These are phyloP conservation scores for Bombus impatiens DNA, from an alignment of 1,140 invertebrate genomes.

Conservation along the genomic window DNA sequence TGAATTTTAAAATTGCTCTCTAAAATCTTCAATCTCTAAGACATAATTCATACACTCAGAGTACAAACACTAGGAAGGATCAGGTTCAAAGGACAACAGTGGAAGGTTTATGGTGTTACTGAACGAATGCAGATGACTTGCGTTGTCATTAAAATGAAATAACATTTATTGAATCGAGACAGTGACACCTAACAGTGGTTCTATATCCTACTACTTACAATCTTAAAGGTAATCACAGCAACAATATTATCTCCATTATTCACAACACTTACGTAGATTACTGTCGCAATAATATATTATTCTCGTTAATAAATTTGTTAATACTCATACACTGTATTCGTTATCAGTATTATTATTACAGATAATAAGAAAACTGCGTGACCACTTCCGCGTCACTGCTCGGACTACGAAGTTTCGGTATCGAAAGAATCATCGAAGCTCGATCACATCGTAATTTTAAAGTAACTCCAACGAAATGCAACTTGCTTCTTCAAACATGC, in stretches of 20 bases:
- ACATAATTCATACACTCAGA: neutral
- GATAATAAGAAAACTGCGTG: constrained; percentile 73
- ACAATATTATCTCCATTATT: constrained; percentile 83
- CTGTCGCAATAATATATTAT: constrained; percentile 81
- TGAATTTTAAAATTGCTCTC: neutral
- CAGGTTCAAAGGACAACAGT: neutral
- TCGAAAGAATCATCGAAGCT: too few relatives aligned
- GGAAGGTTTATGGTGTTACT: neutral
- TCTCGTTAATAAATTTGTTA: constrained; percentile 81
- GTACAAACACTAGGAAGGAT: neutral
- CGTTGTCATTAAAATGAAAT: constrained; percentile 81
- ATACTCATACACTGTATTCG: constrained; percentile 80
- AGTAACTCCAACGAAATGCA: neutral
- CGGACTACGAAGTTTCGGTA: neutral
- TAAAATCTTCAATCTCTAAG: neutral
- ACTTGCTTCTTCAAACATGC: neutral
- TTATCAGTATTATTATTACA: constrained; percentile 78
- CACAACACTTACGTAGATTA: constrained; percentile 83
- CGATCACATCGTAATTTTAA: neutral
- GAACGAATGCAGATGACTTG: constrained; percentile 15
- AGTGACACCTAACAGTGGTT: constrained; percentile 82
- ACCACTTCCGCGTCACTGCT: constrained; percentile 61
- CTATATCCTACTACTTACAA: constrained; percentile 83
- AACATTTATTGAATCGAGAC: constrained; percentile 83
- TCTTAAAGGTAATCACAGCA: constrained; percentile 84